These are phyloP conservation scores for Diadegma fenestrale DNA, from an alignment of 2,888 invertebrate species.

Conservation along the genomic window DNA sequence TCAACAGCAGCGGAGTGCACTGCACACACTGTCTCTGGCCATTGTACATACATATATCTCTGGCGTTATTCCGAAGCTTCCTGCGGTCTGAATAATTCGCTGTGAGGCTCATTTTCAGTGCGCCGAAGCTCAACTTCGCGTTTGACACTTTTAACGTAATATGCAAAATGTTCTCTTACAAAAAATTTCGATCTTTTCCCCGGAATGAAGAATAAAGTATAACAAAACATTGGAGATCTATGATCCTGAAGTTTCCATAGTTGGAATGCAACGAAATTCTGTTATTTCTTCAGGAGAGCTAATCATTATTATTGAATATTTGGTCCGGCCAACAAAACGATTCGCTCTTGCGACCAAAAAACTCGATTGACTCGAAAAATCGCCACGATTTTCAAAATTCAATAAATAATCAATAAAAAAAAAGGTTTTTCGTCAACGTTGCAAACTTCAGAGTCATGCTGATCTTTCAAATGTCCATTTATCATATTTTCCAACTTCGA, in stretches of 20 bases:
- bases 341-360: too few relatives aligned
- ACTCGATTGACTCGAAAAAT: too few relatives aligned
- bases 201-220: not conserved
- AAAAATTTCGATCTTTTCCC: not conserved
- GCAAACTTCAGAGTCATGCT: too few relatives aligned
- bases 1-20: slow-evolving; percentile 31
- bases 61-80: slow-evolving; percentile 18
- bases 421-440: too few relatives aligned
- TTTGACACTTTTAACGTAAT: not conserved
- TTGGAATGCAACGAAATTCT: too few relatives aligned
- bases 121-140: slow-evolving; percentile 22
- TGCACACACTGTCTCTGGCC: slow-evolving; percentile 7
- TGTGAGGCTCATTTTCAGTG: slow-evolving; percentile 27
- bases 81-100: slow-evolving; percentile 40
- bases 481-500: not conserved
- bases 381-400: too few relatives aligned
- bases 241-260: too few relatives aligned
- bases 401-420: too few relatives aligned
- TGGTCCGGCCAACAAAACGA: too few relatives aligned
- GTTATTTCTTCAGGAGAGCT: too few relatives aligned
- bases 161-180: not conserved
- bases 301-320: too few relatives aligned
- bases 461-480: not conserved
- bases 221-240: not conserved
- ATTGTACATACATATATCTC: slow-evolving; percentile 19